Evolutionary conservation across 2,888 invertebrate species (phyloP).

Genomic region (Idaea dimidiata): DNA sequence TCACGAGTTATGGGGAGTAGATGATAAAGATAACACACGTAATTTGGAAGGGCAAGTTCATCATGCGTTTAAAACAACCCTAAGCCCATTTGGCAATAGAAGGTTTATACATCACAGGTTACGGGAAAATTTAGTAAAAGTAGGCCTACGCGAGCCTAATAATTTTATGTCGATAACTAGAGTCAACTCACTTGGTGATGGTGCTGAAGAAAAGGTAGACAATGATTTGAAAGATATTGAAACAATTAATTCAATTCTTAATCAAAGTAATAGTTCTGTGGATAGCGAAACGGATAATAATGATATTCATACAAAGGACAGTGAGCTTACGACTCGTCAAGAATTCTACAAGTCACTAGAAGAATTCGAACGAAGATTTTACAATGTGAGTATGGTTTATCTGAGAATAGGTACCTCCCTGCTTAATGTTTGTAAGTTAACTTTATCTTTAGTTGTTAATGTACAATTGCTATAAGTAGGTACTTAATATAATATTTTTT

Average conservation of each 20-base stretch:
- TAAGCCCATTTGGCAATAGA: not conserved
- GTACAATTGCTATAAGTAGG: too few relatives aligned
- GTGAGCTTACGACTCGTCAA: not conserved
- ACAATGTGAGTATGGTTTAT: slow-evolving; percentile 36
- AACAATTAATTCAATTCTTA: not conserved
- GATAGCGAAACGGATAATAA: not conserved
- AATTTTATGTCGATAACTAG: not conserved
- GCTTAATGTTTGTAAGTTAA: too few relatives aligned
- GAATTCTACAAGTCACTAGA: slow-evolving; percentile 30
- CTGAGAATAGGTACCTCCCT: not conserved
- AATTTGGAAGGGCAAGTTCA: not conserved
- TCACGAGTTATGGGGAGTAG: not conserved
- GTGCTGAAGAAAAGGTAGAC: not conserved
- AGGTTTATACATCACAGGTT: not conserved
- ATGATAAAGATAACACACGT: not conserved
- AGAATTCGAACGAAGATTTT: slow-evolving; percentile 44
- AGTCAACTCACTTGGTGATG: not conserved
- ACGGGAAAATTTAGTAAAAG: not conserved
- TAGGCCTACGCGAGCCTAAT: not conserved
- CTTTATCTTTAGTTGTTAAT: too few relatives aligned
- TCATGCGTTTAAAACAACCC: not conserved
- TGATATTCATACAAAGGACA: not conserved
- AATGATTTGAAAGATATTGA: not conserved
- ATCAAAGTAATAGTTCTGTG: not conserved
- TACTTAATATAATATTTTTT: too few relatives aligned